Base-by-base conservation (phyloP, 2,797 vertebrate genomes). In the Chaetophractus vellerosus region DNA sequence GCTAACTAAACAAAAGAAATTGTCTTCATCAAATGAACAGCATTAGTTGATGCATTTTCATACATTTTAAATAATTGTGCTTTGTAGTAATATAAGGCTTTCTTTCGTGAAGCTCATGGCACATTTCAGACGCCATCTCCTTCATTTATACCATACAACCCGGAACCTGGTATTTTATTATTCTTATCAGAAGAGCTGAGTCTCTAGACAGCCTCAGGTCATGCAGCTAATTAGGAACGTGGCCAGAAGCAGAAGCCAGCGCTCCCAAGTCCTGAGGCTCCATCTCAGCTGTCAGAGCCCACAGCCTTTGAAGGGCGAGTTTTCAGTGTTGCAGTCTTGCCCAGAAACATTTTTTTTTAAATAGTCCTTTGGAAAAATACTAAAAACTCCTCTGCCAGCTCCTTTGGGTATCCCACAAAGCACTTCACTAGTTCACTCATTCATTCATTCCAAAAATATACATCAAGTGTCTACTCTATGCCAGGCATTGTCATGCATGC, bases 31-130 rank as follows among this genome's bases (percentile, higher is more conserved):
- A 80, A 88, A 59, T 76, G 31, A 93, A 69, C 10, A 91, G 33
- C 59, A 50, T 45, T 57, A 28, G 63, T 50, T 82, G 79, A 24
- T 19, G 45, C 6, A 28, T 33, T 88, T 33, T 5, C 6, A 26
- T 74, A 31, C 71, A 57, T 66, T 82, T 87, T 55, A 72, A 75
- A 90, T 93, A 45, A 45, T n/a, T 24, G 52, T 74, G 66, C 80
- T 82, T 36, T 68, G 14, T 11, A 36, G 59, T 28, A 59, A 45
- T 1, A 1, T 33, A 31, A 72, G 55, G 8, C 45, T 84, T 68
- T 94, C 59, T 91, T 85, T 88, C 26, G 45, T 23, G 45, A 38
- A 14, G 21, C 4, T 61, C 74, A 28, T 19, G 75, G 71, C 75
- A 33, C 50, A 68, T 61, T 59, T 66, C 74, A 55, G 18, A 14